Evolutionary conservation across 2,888 invertebrate species (phyloP), one percentile per base, ranked within the genome.

Genomic region (Chrysodeixis includens): DNA sequence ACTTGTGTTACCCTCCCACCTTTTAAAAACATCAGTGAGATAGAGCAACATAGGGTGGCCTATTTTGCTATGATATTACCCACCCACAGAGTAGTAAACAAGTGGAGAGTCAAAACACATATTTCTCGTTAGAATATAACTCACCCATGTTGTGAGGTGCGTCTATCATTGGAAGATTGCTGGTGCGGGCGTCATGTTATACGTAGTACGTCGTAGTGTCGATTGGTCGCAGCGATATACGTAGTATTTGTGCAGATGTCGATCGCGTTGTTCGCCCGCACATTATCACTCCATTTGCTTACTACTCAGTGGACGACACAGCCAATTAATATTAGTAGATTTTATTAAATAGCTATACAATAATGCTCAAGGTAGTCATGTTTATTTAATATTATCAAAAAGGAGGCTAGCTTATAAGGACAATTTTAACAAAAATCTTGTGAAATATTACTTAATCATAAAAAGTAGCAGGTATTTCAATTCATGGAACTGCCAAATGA

Each of bases 101-200:
- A 61, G 71, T 94, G 92, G 30, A 92, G 63, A 66, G 69, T 51
- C 67, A 74, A 76, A 71, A 75, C 57, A 44, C 74, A 77, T 68
- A 67, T 66, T 72, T 71, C 71, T 68, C 64, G 63, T 68, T 67
- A 66, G 65, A 62, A 58, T 73, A 62, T 71, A 76, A 74, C 73
- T 74, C 73, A 74, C 73, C 73, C 71, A 74, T 71, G 76, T 76
- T 40, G 73, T 74, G 76, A 74, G 73, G 73, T 71, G 73, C 73
- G 18, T 74, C 73, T 74, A 71, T 76, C 73, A 74, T 74, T 74
- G 76, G 73, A 71, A 30, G 61, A 60, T 73, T 60, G 73, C 73
- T 54, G 71, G 73, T 62, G 73, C 73, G 53, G 71, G 73, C 72
- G 32, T 71, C 62, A 54, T 51, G 72, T 76, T 66, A 71, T 71